A percentile compares a stretch with the other conserved stretches of the same genome.
These are phyloP conservation scores for Falcunculus frontatus DNA, from an alignment of 2,113 vertebrate species.

Conservation along the genomic window DNA sequence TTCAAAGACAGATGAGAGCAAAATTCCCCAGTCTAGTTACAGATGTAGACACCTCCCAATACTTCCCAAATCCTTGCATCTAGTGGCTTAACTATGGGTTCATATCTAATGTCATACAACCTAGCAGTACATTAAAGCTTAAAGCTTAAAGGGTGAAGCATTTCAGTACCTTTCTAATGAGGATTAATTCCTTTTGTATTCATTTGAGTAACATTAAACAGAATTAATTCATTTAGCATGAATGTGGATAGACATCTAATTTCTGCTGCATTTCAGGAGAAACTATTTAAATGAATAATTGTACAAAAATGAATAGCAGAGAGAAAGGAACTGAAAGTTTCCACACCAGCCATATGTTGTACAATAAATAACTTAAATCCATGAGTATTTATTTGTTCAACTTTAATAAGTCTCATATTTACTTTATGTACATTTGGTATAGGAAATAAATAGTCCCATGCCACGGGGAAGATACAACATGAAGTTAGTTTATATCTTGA, in stretches of 20 bases:
- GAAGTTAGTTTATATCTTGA: background rate
- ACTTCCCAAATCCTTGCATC: background rate
- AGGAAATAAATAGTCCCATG: background rate
- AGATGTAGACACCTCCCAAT: background rate
- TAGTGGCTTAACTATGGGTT: background rate
- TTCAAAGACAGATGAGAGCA: background rate
- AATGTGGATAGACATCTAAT: slow-evolving; percentile 60
- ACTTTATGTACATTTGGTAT: background rate
- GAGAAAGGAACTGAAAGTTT: slow-evolving; percentile 19
- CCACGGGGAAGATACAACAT: background rate
- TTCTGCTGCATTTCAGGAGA: slow-evolving; percentile 55
- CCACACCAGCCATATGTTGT: background rate
- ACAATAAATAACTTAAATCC: background rate
- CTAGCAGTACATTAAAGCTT: background rate
- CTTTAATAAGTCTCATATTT: background rate
- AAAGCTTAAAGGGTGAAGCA: background rate
- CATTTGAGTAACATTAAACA: slow-evolving; percentile 56
- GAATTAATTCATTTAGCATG: slow-evolving; percentile 61
- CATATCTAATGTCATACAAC: background rate
- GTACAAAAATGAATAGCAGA: slow-evolving; percentile 12
- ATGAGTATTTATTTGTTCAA: background rate
- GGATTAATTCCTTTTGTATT: slow-evolving; percentile 68
- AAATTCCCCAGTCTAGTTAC: background rate
- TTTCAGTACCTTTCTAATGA: slow-evolving; percentile 55
- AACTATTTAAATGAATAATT: slow-evolving; percentile 53